Percentiles rank a stretch among this genome's conserved stretches.
These are phyloP conservation scores for Silurus aristotelis DNA, from an alignment of 2,797 vertebrate genomes.

Conservation along the genomic window DNA sequence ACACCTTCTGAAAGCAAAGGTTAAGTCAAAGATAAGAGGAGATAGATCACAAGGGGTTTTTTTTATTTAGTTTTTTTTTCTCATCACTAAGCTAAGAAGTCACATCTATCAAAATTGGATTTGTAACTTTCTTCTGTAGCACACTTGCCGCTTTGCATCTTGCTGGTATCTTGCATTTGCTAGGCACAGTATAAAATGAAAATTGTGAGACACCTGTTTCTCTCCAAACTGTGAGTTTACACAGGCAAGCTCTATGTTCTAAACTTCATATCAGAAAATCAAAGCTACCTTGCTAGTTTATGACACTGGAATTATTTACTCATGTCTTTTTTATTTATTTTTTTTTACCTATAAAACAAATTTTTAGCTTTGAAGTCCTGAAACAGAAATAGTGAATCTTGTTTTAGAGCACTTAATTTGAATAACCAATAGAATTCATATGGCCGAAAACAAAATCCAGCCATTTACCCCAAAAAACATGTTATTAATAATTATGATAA, in stretches of 20 bases:
- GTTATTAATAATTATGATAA: not conserved
- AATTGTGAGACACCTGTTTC: slow-evolving; percentile 55
- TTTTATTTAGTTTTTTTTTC: slow-evolving; percentile 24
- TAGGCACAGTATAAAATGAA: slow-evolving; percentile 39
- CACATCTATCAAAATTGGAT: slow-evolving; percentile 40
- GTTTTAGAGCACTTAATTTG: not conserved
- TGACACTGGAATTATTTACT: not conserved
- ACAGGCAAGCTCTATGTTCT: not conserved
- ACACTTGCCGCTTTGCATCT: slow-evolving; percentile 43
- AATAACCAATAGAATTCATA: not conserved
- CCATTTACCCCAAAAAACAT: not conserved
- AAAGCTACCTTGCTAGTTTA: not conserved
- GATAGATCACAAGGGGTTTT: slow-evolving; percentile 33
- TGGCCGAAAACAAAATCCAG: not conserved
- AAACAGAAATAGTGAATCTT: not conserved
- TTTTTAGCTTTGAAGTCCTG: not conserved
- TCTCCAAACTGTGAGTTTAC: not conserved
- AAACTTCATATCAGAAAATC: slow-evolving; percentile 16
- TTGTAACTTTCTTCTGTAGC: slow-evolving; percentile 45
- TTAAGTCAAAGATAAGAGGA: slow-evolving; percentile 57
- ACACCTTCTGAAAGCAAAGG: slow-evolving; percentile 56
- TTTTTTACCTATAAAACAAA: not conserved
- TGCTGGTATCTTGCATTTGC: slow-evolving; percentile 33
- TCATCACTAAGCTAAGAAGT: slow-evolving; percentile 37
- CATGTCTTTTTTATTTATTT: not conserved